phyloP scores from a whole-genome alignment of 64 coral and sea anemone genomes.

The Pachyseris speciosa region DNA sequence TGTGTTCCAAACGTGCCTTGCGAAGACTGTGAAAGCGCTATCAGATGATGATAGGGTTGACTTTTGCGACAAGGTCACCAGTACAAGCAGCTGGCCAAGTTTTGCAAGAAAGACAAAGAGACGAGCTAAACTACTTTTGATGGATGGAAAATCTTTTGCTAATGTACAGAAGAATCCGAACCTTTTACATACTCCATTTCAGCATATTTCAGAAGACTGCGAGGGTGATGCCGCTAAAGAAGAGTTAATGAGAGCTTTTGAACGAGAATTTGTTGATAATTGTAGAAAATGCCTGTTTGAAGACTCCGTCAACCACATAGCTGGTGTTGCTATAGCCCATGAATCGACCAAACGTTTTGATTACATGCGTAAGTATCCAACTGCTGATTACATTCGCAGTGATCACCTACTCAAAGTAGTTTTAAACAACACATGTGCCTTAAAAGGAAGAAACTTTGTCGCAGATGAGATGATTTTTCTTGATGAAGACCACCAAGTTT shows the following conservation, averaged over 20 bases:
- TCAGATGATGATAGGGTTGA: neutral
- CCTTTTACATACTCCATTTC: conserved; percentile 35
- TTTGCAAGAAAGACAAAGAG: neutral
- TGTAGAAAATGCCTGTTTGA: conserved; percentile 9
- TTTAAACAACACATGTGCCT: conserved; percentile 8
- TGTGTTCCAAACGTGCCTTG: conserved; percentile 22
- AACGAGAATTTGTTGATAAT: conserved; percentile 8
- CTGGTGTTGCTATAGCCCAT: conserved; percentile 23
- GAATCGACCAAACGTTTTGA: neutral
- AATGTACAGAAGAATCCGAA: neutral
- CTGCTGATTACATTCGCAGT: neutral
- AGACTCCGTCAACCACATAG: conserved; percentile 3
- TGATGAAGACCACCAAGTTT: neutral
- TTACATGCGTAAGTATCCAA: neutral
- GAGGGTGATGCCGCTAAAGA: neutral
- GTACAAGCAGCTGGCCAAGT: neutral
- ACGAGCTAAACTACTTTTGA: neutral
- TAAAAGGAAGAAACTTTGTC: conserved; percentile 32
- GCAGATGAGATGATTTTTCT: conserved; percentile 28
- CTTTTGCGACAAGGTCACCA: neutral
- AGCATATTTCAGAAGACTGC: neutral
- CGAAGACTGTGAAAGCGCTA: conserved; percentile 6
- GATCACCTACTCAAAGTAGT: conserved; percentile 33
- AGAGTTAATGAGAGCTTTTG: neutral
- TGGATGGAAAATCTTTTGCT: neutral